Evolutionary conservation across 1,140 invertebrate species (phyloP), one percentile per base, ranked within the genome.

Genomic region (Cherax destructor): DNA sequence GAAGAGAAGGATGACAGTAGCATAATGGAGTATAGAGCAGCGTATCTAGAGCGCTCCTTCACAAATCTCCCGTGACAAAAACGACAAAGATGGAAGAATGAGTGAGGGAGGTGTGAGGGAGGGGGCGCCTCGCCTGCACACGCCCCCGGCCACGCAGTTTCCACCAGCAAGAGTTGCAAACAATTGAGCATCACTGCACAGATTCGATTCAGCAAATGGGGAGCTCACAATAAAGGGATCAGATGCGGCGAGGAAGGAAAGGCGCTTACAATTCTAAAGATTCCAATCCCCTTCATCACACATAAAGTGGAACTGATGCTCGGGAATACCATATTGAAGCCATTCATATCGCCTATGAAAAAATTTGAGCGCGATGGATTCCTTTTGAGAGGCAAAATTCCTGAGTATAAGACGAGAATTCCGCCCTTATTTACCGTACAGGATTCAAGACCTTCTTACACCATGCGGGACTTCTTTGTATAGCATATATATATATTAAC

Each of bases 401-500:
- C 18, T 65, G 21, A 16, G 18, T 5, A 5, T 5, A 13, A 21
- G 13, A 21, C 21, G 16, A 65, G 61, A 65, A 21, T 65, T 65
- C 21, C 61, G 61, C 1, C 61, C 21, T 16, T 65, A 13, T 65
- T 65, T 65, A 16, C 61, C 61, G 21, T 13, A 65, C 2, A 21
- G 61, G 61, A 21, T 65, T 65, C 61, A 65, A 21, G 61, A 21
- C 61, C 61, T 65, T 65, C 61, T 65, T 18, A 65, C 61, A 65
- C 21, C 5, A 65, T 1, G 21, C 1, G 11, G 61, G 21, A 21
- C 5, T 65, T 21, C 21, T 65, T 65, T 65, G 61, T 65, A 65
- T 65, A 65, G 61, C 61, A 21, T 65, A 65, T 65, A 65, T 65
- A 65, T 65, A 65, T 65, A 65, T 65, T 65, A 65, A 65, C 61